Conservation (phyloP, 2,888 invertebrate genomes). For the Pollenia labialis region DNA sequence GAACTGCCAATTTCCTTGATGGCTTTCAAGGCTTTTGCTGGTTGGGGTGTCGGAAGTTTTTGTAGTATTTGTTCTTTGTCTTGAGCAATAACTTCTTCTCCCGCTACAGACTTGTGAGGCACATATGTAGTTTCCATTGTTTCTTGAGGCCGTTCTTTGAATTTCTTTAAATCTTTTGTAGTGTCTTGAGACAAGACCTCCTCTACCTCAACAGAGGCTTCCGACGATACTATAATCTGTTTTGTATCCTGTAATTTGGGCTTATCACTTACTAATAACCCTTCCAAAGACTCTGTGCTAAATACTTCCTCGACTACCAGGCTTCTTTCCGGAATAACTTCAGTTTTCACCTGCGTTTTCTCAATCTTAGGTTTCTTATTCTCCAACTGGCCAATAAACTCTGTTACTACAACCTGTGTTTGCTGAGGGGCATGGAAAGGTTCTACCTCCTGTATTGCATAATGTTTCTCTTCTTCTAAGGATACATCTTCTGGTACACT, state of each 20-base stretch:
- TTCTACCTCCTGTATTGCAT: constrained; percentile 86
- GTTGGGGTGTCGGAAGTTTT: constrained; percentile 80
- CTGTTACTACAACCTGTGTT: constrained; percentile 86
- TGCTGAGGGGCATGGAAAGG: constrained; percentile 88
- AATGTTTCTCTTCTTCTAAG: constrained; percentile 77
- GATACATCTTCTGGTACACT: constrained; percentile 73
- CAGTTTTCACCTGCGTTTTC: constrained; percentile 41
- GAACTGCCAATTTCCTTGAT: constrained; percentile 80
- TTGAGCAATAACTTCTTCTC: constrained; percentile 86
- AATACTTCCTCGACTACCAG: constrained; percentile 88
- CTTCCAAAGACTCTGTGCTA: constrained; percentile 87
- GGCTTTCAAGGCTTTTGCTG: constrained; percentile 79
- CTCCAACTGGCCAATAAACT: constrained; percentile 80
- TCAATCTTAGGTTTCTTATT: background rate
- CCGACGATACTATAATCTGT: constrained; percentile 87
- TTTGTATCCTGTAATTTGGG: constrained; percentile 86
- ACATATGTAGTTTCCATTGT: constrained; percentile 85
- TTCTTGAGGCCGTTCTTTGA: constrained; percentile 80
- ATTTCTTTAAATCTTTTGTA: constrained; percentile 46
- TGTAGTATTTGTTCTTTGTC: constrained; percentile 86
- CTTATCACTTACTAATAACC: constrained; percentile 78
- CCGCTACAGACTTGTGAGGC: constrained; percentile 85
- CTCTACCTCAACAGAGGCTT: constrained; percentile 73
- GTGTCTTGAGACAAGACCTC: constrained; percentile 76
- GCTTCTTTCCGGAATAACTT: constrained; percentile 83